These are phyloP conservation scores for Dioctria rufipes DNA, from an alignment of 2,888 invertebrate species.

Conservation along the genomic window DNA sequence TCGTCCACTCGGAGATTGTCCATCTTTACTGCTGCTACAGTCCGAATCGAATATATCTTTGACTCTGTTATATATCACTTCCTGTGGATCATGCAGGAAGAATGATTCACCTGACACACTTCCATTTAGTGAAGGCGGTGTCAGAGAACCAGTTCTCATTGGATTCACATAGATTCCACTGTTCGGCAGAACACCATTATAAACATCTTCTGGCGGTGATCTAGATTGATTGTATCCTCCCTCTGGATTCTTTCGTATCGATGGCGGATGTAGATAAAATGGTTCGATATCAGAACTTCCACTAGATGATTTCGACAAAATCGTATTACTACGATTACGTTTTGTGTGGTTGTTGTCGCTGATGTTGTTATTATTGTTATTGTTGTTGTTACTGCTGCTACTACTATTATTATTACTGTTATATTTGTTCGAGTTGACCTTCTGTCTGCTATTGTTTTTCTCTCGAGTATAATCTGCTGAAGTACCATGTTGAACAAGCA, in stretches of 20 bases:
- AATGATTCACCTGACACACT: constrained; percentile 80
- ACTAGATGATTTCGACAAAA: constrained; percentile 70
- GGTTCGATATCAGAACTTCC: constrained; percentile 74
- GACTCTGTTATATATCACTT: constrained; percentile 86
- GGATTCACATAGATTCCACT: constrained; percentile 90
- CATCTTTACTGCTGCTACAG: constrained; percentile 67
- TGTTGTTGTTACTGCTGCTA: constrained; percentile 66
- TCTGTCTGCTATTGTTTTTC: constrained; percentile 66
- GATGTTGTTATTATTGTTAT: constrained; percentile 59
- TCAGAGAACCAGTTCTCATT: constrained; percentile 75
- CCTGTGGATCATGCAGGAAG: constrained; percentile 88
- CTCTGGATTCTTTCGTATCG: constrained; percentile 68
- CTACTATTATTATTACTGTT: constrained; percentile 57
- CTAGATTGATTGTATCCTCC: constrained; percentile 64
- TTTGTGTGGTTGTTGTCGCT: constrained; percentile 59
- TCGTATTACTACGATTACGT: constrained; percentile 69
- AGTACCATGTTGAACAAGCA: constrained; percentile 86
- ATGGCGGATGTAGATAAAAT: constrained; percentile 85
- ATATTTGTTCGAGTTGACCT: constrained; percentile 61
- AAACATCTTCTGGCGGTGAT: constrained; percentile 68
- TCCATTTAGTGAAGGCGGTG: constrained; percentile 74
- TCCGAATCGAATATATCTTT: constrained; percentile 83
- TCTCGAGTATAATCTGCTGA: constrained; percentile 75
- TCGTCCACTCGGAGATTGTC: constrained; percentile 60
- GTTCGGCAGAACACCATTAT: constrained; percentile 68